Base-by-base conservation (phyloP, 2,888 invertebrate species). In the Nowickia ferox region DNA sequence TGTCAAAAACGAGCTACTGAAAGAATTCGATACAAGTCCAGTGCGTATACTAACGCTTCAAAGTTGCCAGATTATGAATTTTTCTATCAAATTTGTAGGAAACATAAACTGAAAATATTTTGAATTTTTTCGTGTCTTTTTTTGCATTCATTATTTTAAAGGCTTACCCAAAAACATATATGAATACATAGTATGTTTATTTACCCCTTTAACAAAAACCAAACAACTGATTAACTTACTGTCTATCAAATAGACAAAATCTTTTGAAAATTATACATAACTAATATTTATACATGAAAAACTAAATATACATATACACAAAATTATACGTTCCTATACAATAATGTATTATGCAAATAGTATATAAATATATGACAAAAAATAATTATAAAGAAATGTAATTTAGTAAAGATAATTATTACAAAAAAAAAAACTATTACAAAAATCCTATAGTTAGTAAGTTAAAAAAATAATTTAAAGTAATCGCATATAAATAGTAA, bases 321-420 rank as follows among this genome's bases (percentile, higher is more conserved):
- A 90, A 90, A 88, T 89, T 88, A 89, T 91, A 91, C 89, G 91
- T 91, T 91, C 91, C 91, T 91, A 91, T 89, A 90, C 61, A 79
- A 89, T 86, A 81, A 87, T 87, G 85, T 88, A 88, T 87, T 87
- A 85, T 84, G 77, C 74, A 72, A 87, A 87, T 51, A 89, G 48
- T 48, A 63, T 19, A 44, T 65, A 76, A 76, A 74, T 55, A 55
- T 40, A 63, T 59, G 59, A 80, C 80, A 84, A 69, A 71, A 15
- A 74, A 68, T 17, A 72, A 71, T 11, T 46, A 55, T 30, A 78
- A 44, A 57, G 68, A 71, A 74, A 48, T 84, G 81, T 82, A 87
- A 78, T 87, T 84, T 87, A 84, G 80, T 86, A 83, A 80, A 69
- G 22, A 53, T 17, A 53, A 84, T 46, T 57, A 77, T 48, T 48